Evolutionary conservation across 2,888 invertebrate species (phyloP), one percentile per base, ranked within the genome.

Genomic region (Eupithecia abbreviata): DNA sequence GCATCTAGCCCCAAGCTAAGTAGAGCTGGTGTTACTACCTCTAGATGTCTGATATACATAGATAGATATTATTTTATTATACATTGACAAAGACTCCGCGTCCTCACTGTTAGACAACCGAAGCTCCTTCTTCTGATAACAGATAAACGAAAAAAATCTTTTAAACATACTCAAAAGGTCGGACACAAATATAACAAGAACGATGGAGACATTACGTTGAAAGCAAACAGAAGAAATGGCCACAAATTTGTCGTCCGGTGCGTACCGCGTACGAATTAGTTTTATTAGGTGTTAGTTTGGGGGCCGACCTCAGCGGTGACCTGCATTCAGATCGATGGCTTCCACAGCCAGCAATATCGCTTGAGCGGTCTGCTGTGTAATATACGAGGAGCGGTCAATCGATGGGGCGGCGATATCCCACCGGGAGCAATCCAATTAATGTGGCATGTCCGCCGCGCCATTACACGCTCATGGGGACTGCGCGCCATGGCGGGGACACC

Each of bases 341-440:
- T 77, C 73, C 73, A 62, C 30, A 30, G 62, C 62, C 2, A 62
- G 62, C 62, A 30, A 62, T 62, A 62, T 77, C 72, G 77, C 70
- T 73, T 62, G 72, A 72, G 72, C 70, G 67, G 45, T 71, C 75
- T 73, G 74, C 69, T 69, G 80, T 75, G 79, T 82, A 82, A 82
- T 84, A 77, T 83, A 83, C 84, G 85, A 81, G 82, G 82, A 85
- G 84, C 84, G 84, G 84, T 83, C 83, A 82, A 83, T 82, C 85
- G 83, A 84, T 81, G 84, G 84, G 82, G 76, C 81, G 81, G 79
- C 78, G 81, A 78, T 80, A 81, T 80, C 78, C 86, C 85, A 85
- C 83, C 85, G 86, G 86, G 88, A 84, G 82, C 82, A 82, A 88
- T 89, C 89, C 90, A 91, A 91, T 91, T 90, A 91, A 87, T 82